Percentiles rank a stretch among this genome's conserved stretches.
Conservation (phyloP, 2,888 invertebrate genomes). For the Chelonus formosanus region DNA sequence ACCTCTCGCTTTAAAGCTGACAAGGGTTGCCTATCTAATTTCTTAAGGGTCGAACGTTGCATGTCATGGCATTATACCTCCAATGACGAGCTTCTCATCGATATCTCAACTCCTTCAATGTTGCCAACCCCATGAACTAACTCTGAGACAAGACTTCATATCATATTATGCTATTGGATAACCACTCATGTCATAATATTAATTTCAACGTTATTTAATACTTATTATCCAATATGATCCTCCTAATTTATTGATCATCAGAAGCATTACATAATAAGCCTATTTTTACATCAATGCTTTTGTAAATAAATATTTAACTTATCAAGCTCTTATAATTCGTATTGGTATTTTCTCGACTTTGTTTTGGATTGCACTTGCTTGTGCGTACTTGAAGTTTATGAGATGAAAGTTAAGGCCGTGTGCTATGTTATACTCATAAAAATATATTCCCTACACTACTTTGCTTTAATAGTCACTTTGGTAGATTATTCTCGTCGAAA, state of each 20-base stretch:
- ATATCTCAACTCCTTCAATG: constrained; percentile 20
- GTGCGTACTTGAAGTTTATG: constrained; percentile 36
- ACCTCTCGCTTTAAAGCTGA: constrained; percentile 43
- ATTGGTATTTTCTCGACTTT: constrained; percentile 31
- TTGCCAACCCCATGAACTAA: background rate
- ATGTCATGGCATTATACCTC: constrained; percentile 34
- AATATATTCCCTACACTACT: constrained; percentile 27
- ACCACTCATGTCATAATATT: no score
- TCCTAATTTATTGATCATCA: no score
- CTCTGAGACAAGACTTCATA: no score
- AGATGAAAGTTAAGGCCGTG: constrained; percentile 37
- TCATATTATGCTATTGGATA: no score
- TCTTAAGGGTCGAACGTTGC: constrained; percentile 43
- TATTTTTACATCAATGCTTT: background rate
- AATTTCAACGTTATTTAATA: no score
- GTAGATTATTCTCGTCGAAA: constrained; percentile 27
- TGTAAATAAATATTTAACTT: constrained; percentile 33
- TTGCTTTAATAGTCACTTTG: constrained; percentile 30
- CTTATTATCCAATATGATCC: no score
- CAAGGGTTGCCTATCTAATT: constrained; percentile 45
- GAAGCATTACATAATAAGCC: no score
- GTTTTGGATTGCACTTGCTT: constrained; percentile 32
- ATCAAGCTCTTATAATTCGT: constrained; percentile 27
- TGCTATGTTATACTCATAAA: constrained; percentile 35
- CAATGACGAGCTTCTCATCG: constrained; percentile 20